A percentile compares a stretch with the other conserved stretches of the same genome.
phyloP scores from a whole-genome alignment of 1,140 invertebrate genomes.

The Tigriopus japonicus region DNA sequence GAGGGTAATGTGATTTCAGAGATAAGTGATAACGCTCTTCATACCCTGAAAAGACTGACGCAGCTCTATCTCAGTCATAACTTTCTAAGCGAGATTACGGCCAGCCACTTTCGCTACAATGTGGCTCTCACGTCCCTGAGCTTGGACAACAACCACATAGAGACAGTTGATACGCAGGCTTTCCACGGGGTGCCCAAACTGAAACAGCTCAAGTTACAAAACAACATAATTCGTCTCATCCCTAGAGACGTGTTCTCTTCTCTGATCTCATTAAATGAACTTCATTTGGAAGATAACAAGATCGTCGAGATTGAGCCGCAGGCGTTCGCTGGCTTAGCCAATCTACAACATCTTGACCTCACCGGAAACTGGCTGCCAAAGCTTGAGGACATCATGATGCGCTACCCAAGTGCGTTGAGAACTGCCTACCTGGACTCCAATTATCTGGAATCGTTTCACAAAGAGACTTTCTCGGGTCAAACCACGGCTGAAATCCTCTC shows the following conservation, averaged over 20 bases:
- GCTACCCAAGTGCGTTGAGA: constrained; percentile 16
- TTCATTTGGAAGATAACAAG: constrained; percentile 27
- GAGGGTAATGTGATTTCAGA: constrained; percentile 64
- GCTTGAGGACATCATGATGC: constrained; percentile 43
- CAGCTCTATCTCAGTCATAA: constrained; percentile 70
- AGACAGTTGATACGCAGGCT: constrained; percentile 51
- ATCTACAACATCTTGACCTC: constrained; percentile 68
- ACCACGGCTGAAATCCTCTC: constrained; percentile 16
- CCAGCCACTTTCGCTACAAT: constrained; percentile 48
- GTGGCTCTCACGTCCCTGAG: constrained; percentile 57
- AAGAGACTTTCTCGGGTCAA: constrained; percentile 16
- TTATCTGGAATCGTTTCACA: constrained; percentile 16
- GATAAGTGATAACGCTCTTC: constrained; percentile 50
- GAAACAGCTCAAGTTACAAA: constrained; percentile 63
- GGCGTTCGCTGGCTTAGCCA: constrained; percentile 54
- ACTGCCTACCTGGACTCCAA: constrained; percentile 19
- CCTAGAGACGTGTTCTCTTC: background rate
- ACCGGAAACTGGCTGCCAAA: constrained; percentile 55
- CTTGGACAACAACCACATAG: constrained; percentile 72
- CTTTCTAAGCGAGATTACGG: constrained; percentile 53
- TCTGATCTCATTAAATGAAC: background rate
- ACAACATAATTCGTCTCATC: constrained; percentile 23
- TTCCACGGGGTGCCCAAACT: constrained; percentile 51
- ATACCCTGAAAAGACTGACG: constrained; percentile 46
- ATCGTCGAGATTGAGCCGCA: constrained; percentile 60